Conservation (phyloP, 2,888 invertebrate species). For the Hyppa rectilinea region DNA sequence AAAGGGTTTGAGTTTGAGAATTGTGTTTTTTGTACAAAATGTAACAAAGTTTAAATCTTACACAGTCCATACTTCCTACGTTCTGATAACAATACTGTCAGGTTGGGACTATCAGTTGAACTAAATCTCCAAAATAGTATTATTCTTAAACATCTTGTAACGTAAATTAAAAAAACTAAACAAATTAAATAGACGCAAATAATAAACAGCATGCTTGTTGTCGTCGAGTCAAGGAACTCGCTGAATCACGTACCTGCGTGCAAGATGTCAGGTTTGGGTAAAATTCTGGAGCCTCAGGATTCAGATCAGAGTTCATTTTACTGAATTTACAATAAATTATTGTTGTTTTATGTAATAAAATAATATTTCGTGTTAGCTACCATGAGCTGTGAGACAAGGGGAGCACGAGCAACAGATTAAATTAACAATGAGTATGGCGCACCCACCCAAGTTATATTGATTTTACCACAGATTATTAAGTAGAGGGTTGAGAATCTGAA, state of each 20-base stretch:
- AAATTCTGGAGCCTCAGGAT: slow-evolving; percentile 86
- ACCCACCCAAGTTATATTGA: slow-evolving; percentile 48
- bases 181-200: slow-evolving; percentile 14
- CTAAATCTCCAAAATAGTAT: background rate
- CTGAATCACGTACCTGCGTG: slow-evolving; percentile 79
- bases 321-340: slow-evolving; percentile 57
- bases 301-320: slow-evolving; percentile 83
- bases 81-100: background rate
- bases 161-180: slow-evolving; percentile 37
- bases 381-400: slow-evolving; percentile 64
- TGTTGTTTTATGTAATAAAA: slow-evolving; percentile 62
- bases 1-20: no score
- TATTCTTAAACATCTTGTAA: background rate
- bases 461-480: background rate
- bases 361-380: slow-evolving; percentile 63
- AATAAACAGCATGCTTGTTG: slow-evolving; percentile 77
- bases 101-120: slow-evolving; percentile 1
- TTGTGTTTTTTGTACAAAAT: background rate
- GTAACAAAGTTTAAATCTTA: background rate
- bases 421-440: slow-evolving; percentile 39
- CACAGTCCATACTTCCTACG: background rate
- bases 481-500: background rate
- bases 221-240: slow-evolving; percentile 64
- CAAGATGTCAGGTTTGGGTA: slow-evolving; percentile 78
- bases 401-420: slow-evolving; percentile 60